Evolutionary conservation across 1,140 invertebrate genomes (phyloP).

Genomic region (Camponotus pennsylvanicus): DNA sequence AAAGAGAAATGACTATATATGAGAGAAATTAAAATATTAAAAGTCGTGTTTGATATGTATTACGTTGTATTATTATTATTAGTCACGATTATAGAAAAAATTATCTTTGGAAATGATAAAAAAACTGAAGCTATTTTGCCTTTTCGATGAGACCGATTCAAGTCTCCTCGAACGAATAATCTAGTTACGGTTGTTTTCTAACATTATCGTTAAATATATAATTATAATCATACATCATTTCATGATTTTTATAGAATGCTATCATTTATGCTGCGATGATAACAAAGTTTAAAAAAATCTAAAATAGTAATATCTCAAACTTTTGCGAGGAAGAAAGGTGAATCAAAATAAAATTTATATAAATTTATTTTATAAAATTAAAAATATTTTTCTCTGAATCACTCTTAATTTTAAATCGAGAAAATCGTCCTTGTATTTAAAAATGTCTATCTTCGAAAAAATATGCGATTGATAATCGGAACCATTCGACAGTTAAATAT

Average conservation of each 20-base stretch:
- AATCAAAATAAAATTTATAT: conserved; percentile 23
- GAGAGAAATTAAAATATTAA: not conserved
- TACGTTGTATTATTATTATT: not conserved
- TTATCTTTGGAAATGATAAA: not conserved
- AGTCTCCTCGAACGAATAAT: conserved; percentile 18
- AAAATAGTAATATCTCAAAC: not conserved
- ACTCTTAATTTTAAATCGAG: not conserved
- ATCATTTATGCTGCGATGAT: not conserved
- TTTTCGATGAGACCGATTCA: conserved; percentile 3
- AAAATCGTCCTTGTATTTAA: not conserved
- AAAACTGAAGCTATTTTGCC: not conserved
- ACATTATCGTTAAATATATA: not conserved
- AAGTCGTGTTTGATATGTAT: not conserved
- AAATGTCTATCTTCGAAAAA: not conserved
- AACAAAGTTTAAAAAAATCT: conserved; percentile 3
- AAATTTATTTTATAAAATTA: conserved; percentile 7
- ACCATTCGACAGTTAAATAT: conserved; percentile 22
- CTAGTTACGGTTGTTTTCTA: not conserved
- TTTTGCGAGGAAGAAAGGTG: not conserved
- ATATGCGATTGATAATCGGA: not conserved
- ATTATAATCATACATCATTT: not conserved
- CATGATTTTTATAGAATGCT: not conserved
- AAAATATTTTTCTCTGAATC: not conserved
- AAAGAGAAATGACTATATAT: no score
- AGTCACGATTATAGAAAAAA: not conserved